Evolutionary conservation across 2,888 invertebrate species (phyloP), one percentile per base, ranked within the genome.

Genomic region (Sesia bembeciformis): DNA sequence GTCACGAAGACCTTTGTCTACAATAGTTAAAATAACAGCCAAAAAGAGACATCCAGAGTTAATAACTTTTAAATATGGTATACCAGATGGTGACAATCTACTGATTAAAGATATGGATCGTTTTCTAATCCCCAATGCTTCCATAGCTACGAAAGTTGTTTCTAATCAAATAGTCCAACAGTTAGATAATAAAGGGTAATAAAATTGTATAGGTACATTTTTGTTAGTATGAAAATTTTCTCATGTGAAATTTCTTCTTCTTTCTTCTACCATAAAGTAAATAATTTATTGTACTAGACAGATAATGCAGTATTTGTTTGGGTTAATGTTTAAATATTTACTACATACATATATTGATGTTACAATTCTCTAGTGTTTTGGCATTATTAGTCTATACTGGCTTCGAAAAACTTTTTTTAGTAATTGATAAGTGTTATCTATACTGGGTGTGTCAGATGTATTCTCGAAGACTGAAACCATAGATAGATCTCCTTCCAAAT

Each of bases 1-100:
- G 70, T 96, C 97, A 0, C 93, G 96, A 59, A 92, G 98, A 55
- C 96, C 97, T 0, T 89, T 99, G 54, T 94, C 96, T 3, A 95
- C 96, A 53, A 97, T 99, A 66, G 96, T 98, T 5, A 98, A 97
- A 90, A 99, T 99, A 59, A 99, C 99, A 0, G 98, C 98, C 6
- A 97, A 98, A 78, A 98, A 98, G 78, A 93, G 95, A 56, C 95
- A 97, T 77, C 98, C 98, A 0, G 97, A 99, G 83, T 90, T 99
- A 66, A 98, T 99, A 60, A 99, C 99, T 0, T 98, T 99, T 80
- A 97, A 98, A 78, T 98, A 98, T 78, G 98, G 98, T 4, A 91
- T 94, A 56, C 94, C 94, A 3, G 94, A 96, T 74, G 96, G 95
- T 52, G 95, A 95, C 67, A 92, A 93, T 50, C 87, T 96, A 43